A percentile compares a stretch with the other conserved stretches of the same genome.
Evolutionary conservation across 1,140 invertebrate species (phyloP).

Genomic region (Coboldia fuscipes): DNA sequence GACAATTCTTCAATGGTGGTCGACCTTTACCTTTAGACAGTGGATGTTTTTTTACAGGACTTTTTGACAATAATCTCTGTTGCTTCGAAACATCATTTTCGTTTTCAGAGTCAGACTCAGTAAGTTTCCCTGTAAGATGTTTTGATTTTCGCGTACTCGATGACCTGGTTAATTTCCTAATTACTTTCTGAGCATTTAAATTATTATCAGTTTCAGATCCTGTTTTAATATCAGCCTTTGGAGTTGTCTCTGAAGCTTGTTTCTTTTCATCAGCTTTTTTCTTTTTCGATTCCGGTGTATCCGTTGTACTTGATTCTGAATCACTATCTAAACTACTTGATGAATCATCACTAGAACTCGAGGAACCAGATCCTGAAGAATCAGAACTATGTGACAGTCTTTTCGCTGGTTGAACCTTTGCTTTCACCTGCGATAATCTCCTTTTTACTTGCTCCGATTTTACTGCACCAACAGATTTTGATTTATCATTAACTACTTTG

Average conservation of each 20-base stretch:
- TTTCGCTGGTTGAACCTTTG: no score
- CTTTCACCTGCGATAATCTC: no score
- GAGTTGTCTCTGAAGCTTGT: conserved; percentile 5
- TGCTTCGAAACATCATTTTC: no score
- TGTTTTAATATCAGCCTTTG: conserved; percentile 11
- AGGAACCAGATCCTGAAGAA: conserved; percentile 1
- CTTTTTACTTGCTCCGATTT: conserved; percentile 10
- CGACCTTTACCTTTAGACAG: conserved; percentile 7
- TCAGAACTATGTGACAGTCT: conserved; percentile 1
- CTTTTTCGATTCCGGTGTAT: not conserved
- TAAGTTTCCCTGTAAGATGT: conserved; percentile 24
- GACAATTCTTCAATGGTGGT: conserved; percentile 10
- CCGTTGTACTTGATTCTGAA: not conserved
- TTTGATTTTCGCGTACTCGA: conserved; percentile 29
- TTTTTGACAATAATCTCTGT: conserved; percentile 31
- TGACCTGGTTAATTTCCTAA: conserved; percentile 28
- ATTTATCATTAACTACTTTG: conserved; percentile 4
- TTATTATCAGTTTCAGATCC: conserved; percentile 19
- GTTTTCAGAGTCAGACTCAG: conserved; percentile 25
- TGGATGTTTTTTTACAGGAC: conserved; percentile 33
- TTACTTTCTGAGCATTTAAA: conserved; percentile 12
- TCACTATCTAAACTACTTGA: conserved; percentile 1
- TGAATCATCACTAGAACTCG: not conserved
- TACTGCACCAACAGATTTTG: no score
- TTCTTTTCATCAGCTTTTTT: conserved; percentile 6